Evolutionary conservation across 2,113 vertebrate species (phyloP).

Genomic region (Puffinus mauretanicus): DNA sequence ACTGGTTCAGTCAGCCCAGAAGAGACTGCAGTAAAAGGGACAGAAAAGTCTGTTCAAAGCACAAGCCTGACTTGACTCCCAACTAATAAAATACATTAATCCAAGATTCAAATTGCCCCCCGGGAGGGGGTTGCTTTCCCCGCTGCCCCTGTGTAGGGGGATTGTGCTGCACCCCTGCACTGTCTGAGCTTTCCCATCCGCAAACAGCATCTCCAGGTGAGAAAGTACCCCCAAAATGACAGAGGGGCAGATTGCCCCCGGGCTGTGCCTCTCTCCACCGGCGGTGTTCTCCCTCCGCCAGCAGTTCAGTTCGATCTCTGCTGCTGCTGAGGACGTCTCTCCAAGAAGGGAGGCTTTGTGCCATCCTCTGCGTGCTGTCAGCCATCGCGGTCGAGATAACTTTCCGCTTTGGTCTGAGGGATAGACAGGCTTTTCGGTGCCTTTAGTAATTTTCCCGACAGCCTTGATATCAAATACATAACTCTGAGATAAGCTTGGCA

Average conservation of each 20-base stretch:
- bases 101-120: not conserved
- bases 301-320: not conserved
- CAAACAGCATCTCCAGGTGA: not conserved
- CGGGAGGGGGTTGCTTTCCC: not conserved
- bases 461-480: not conserved
- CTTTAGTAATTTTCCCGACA: not conserved
- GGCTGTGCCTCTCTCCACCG: not conserved
- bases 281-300: not conserved
- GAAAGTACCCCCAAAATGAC: not conserved
- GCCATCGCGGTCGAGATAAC: not conserved
- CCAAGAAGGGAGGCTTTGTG: not conserved
- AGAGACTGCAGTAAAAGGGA: not conserved
- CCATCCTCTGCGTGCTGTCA: not conserved
- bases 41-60: not conserved
- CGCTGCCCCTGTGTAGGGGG: fast-evolving
- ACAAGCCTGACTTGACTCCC: not conserved
- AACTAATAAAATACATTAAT: not conserved
- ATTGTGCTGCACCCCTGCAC: not conserved
- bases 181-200: not conserved
- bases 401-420: not conserved
- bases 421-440: not conserved
- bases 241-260: not conserved
- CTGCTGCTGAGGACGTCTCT: not conserved
- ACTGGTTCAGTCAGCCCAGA: not conserved
- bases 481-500: slow-evolving; percentile 3